These are phyloP conservation scores for Lordiphosa fenestrarum DNA, from an alignment of 2,888 invertebrate species.

Conservation along the genomic window DNA sequence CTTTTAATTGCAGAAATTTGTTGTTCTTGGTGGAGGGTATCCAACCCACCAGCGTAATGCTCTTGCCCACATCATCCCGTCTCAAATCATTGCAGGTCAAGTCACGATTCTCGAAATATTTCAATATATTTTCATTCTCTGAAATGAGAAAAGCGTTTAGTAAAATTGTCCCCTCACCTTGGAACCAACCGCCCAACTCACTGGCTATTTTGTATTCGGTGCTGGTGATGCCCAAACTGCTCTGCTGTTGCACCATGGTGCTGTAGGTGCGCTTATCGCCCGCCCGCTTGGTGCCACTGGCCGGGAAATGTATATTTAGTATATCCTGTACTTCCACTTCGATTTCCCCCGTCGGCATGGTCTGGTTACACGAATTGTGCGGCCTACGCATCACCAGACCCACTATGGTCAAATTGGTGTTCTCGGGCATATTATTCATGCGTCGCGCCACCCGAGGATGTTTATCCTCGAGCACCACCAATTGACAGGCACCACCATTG, in stretches of 20 bases:
- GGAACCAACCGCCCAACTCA: slow-evolving; percentile 45
- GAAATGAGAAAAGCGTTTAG: background rate
- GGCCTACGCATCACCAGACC: slow-evolving; percentile 79
- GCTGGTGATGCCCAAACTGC: slow-evolving; percentile 78
- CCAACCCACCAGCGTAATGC: slow-evolving; percentile 80
- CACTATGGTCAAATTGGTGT: slow-evolving; percentile 78
- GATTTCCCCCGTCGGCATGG: slow-evolving; percentile 80
- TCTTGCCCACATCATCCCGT: slow-evolving; percentile 76
- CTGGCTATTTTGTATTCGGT: slow-evolving; percentile 80
- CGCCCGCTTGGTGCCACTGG: slow-evolving; percentile 61
- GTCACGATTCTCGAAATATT: slow-evolving; percentile 80
- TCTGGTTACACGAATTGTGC: slow-evolving; percentile 77
- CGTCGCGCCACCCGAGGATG: slow-evolving; percentile 79
- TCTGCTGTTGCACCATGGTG: slow-evolving; percentile 74
- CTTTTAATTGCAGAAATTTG: slow-evolving; percentile 80
- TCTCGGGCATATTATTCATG: slow-evolving; percentile 80
- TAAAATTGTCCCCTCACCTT: too few relatives aligned
- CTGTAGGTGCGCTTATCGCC: slow-evolving; percentile 78
- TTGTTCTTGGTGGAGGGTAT: slow-evolving; percentile 75
- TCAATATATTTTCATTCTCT: slow-evolving; percentile 78
- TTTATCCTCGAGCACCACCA: slow-evolving; percentile 80
- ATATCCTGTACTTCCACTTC: slow-evolving; percentile 80
- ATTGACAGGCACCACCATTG: slow-evolving; percentile 84
- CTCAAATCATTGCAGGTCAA: slow-evolving; percentile 80
- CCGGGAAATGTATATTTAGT: slow-evolving; percentile 68